Evolutionary conservation across 2,797 vertebrate genomes (phyloP), one percentile per base, ranked within the genome.

Genomic region (Jordanella pulchra): DNA sequence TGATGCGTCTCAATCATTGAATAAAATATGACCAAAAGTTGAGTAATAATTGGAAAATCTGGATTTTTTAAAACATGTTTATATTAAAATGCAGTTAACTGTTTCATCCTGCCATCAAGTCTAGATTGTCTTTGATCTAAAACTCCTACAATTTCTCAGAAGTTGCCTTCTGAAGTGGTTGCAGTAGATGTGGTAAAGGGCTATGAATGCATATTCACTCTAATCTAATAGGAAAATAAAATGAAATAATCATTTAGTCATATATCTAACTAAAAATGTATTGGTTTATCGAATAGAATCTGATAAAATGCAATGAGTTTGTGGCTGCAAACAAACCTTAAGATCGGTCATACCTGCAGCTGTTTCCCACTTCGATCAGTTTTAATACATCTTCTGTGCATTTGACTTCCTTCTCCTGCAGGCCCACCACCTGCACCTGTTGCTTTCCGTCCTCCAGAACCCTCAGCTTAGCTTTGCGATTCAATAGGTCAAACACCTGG

Each of bases 371-470:
- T 89, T 99, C 98, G 75, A 99, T 99, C 79, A 99, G 97, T 79
- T 98, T 99, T 75, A 99, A 95, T 53, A 99, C 98, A 64, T 99
- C 98, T 93, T 99, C 98, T 27, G 97, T 98, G 92, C 97, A 98
- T 78, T 95, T 96, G 78, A 99, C 98, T 76, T 99, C 97, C 18
- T 91, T 93, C 77, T 99, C 98, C 81, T 99, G 97, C 75, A 99
- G 94, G n/a, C 97, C 98, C 58, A 99, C 97, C 81, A 99, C 98
- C 85, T 99, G 98, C 80, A 99, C 97, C 91, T 99, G 98, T 91
- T 99, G 97, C 91, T 99, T 98, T 56, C 97, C 97, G 73, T 99
- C 97, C 93, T 99, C 98, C 84, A 99, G 91, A 3, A 99, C 98
- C 78, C 97, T 95, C 79, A 99, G 81, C 89, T 99, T 99, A 76